phyloP scores from a whole-genome alignment of 2,113 vertebrate species.

The Sterna hirundo region DNA sequence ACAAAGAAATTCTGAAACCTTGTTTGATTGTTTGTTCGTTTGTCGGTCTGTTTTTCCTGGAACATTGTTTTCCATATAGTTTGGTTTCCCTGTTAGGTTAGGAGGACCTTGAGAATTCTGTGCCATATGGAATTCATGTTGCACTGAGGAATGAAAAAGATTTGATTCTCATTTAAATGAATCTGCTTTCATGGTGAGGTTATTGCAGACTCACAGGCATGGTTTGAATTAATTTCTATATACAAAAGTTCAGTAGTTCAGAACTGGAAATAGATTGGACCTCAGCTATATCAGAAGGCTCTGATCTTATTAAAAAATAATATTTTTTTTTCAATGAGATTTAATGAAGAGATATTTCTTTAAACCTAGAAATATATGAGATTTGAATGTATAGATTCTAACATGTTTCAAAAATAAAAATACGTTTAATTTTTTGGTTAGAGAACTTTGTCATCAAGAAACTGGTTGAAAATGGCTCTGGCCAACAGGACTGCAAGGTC shows the following conservation, averaged over 20 bases:
- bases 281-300: not conserved
- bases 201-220: not conserved
- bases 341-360: not conserved
- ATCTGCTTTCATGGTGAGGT: not conserved
- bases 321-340: not conserved
- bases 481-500: not conserved
- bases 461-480: not conserved
- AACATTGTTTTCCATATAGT: not conserved
- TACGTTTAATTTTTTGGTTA: not conserved
- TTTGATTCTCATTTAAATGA: not conserved
- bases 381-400: not conserved
- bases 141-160: not conserved
- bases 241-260: not conserved
- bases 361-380: not conserved
- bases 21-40: not conserved
- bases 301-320: not conserved
- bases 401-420: not conserved
- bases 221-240: not conserved
- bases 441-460: not conserved
- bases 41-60: not conserved
- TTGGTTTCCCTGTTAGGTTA: not conserved
- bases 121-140: not conserved
- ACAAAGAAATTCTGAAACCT: not conserved
- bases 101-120: not conserved
- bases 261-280: not conserved